phyloP scores from a whole-genome alignment of 1,140 invertebrate species.

The Bombus terrestris region DNA sequence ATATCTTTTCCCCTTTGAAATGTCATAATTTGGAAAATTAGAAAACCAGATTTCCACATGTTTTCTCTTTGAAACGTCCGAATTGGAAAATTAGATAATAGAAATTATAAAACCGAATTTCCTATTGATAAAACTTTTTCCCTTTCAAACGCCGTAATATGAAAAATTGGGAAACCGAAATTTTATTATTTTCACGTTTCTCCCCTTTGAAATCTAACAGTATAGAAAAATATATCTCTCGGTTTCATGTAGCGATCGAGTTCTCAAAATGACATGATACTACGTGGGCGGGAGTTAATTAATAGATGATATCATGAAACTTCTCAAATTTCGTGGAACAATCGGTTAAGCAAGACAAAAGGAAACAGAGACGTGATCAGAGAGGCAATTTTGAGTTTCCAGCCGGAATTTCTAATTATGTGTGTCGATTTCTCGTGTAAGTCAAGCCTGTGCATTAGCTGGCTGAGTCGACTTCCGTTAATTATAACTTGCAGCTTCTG shows the following conservation, averaged over 20 bases:
- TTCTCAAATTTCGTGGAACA: neutral
- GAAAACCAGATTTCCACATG: too few relatives aligned
- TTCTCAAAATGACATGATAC: neutral
- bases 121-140: rapidly evolving
- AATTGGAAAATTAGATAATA: too few relatives aligned
- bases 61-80: too few relatives aligned
- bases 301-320: neutral
- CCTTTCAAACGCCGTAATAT: neutral
- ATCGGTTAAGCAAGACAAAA: neutral
- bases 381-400: neutral
- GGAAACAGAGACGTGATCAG: neutral
- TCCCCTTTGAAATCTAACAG: neutral
- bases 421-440: neutral
- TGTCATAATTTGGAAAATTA: too few relatives aligned
- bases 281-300: neutral
- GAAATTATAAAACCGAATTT: too few relatives aligned
- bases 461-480: neutral
- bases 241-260: neutral
- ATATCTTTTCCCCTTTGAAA: too few relatives aligned
- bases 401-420: conserved; percentile 1
- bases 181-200: neutral
- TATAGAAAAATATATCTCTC: neutral
- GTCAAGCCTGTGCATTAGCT: neutral
- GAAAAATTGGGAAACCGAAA: too few relatives aligned
- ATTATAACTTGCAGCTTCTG: neutral